Evolutionary conservation across 2,888 invertebrate species (phyloP), one percentile per base, ranked within the genome.

Genomic region (Conistra vaccinii): DNA sequence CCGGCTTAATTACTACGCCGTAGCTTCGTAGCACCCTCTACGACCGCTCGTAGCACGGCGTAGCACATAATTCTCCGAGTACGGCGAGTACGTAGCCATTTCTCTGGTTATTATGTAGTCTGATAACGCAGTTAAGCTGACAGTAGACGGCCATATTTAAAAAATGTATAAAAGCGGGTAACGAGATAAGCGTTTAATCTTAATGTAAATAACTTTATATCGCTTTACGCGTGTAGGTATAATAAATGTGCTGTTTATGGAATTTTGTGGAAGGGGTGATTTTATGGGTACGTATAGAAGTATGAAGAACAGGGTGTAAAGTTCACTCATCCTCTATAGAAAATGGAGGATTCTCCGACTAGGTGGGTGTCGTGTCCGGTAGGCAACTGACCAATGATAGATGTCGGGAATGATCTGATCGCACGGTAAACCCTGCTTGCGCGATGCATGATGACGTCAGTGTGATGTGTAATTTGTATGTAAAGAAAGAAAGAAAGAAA

Each of bases 61-160:
- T 85, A 85, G 83, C 77, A 85, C 84, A 81, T 85, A 82, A 85
- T 85, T 88, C 80, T 87, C 62, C 78, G 80, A 80, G 85, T 79
- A 80, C 84, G 51, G 67, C 81, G 81, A 80, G 84, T 81, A 80
- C 84, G 66, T 69, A 78, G 57, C 84, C 81, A 88, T 90, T 87
- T 87, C 73, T 85, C 81, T 75, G 78, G 77, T 73, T 85, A 85
- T 82, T 84, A 85, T 80, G 84, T 81, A 82, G 72, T 68, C 76
- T 78, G 79, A 85, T 87, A 87, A 80, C 76, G 62, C 71, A 75
- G 66, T 77, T 60, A 75, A 81, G 71, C 77, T 82, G 77, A 76
- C 72, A 76, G 70, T 39, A 62, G 45, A 68, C 67, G 23, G 73
- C 69, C 73, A 68, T 86, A 53, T 78, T 86, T 69, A 65, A 78